Evolutionary conservation across 2,113 vertebrate species (phyloP).

Genomic region (Spheniscus mendiculus): DNA sequence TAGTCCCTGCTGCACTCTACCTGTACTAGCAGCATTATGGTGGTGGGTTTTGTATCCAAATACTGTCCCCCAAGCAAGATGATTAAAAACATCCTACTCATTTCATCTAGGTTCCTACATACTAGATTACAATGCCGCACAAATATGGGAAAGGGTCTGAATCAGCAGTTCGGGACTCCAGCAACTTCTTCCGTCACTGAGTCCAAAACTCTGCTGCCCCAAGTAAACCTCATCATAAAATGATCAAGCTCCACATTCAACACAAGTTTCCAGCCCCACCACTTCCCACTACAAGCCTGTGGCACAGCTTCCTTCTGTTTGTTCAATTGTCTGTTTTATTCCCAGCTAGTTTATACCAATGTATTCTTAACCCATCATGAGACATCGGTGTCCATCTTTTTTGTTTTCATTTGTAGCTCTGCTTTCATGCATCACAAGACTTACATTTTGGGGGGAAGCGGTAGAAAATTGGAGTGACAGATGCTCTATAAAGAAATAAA

Average conservation of each 20-base stretch:
- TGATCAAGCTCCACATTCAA: neutral
- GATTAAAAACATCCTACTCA: neutral
- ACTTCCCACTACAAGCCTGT: neutral
- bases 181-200: neutral
- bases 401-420: neutral
- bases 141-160: neutral
- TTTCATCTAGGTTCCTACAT: constrained; percentile 2
- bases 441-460: neutral
- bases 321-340: neutral
- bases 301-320: neutral
- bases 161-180: constrained; percentile 32
- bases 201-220: neutral
- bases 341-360: neutral
- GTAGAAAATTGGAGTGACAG: constrained; percentile 46
- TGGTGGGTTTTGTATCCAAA: neutral
- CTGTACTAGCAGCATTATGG: neutral
- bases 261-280: neutral
- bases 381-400: neutral
- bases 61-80: neutral
- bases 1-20: neutral
- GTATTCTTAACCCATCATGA: neutral
- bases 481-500: constrained; percentile 53
- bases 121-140: neutral
- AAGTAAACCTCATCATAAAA: neutral
- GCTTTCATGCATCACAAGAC: neutral